A percentile compares a stretch with the other conserved stretches of the same genome.
Evolutionary conservation across 2,888 invertebrate species (phyloP).

Genomic region (Tachina fera): DNA sequence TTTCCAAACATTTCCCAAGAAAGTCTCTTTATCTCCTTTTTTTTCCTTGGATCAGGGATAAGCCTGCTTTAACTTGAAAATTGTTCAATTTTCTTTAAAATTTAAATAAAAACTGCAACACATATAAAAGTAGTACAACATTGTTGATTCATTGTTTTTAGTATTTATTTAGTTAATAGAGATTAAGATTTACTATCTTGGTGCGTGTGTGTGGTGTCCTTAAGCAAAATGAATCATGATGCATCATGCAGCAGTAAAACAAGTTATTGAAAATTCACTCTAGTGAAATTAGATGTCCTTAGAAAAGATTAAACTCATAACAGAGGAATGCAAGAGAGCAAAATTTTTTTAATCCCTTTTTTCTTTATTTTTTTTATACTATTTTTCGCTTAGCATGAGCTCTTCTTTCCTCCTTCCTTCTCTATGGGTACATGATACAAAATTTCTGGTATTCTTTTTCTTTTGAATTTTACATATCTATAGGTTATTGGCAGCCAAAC

Average conservation of each 20-base stretch:
- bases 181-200: slow-evolving; percentile 62
- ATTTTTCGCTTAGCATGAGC: slow-evolving; percentile 60
- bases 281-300: slow-evolving; percentile 14
- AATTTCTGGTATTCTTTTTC: slow-evolving; percentile 38
- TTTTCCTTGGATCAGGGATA: slow-evolving; percentile 44
- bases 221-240: slow-evolving; percentile 22
- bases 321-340: slow-evolving; percentile 37
- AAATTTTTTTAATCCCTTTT: slow-evolving; percentile 54
- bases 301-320: slow-evolving; percentile 47
- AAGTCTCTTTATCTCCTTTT: slow-evolving; percentile 10
- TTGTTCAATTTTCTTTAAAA: slow-evolving; percentile 48
- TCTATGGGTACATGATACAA: slow-evolving; percentile 6
- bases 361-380: neutral
- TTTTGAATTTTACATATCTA: slow-evolving; percentile 26
- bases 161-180: slow-evolving; percentile 69
- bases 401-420: neutral
- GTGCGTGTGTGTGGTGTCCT: slow-evolving; percentile 30
- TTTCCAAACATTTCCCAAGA: slow-evolving; percentile 52
- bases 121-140: slow-evolving; percentile 6
- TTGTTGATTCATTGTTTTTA: slow-evolving; percentile 34
- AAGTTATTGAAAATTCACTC: slow-evolving; percentile 37
- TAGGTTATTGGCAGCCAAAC: neutral
- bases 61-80: slow-evolving; percentile 71
- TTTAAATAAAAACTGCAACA: slow-evolving; percentile 30
- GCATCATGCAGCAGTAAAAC: slow-evolving; percentile 16